phyloP scores from a whole-genome alignment of 2,113 vertebrate species.

The Diglossa brunneiventris region DNA sequence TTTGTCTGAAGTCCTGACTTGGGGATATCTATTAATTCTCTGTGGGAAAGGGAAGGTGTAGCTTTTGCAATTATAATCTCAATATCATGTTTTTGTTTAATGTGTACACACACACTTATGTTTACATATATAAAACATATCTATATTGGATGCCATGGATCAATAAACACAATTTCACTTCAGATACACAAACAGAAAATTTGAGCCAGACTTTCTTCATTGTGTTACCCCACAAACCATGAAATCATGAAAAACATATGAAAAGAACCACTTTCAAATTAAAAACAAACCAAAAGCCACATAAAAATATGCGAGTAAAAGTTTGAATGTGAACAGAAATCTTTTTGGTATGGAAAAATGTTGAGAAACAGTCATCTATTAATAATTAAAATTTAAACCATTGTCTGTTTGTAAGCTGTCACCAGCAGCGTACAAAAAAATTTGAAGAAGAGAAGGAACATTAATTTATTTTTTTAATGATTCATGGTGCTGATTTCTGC shows the following conservation, averaged over 20 bases:
- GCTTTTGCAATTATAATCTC: background rate
- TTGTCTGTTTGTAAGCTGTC: background rate
- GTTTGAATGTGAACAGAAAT: background rate
- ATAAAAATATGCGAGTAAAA: background rate
- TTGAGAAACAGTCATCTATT: background rate
- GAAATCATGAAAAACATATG: background rate
- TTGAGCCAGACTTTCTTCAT: background rate
- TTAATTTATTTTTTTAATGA: background rate
- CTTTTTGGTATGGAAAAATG: background rate
- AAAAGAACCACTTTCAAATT: background rate
- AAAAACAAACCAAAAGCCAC: background rate
- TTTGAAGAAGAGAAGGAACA: background rate
- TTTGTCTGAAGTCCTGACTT: background rate
- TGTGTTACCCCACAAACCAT: background rate
- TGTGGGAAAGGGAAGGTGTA: background rate
- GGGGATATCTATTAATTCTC: background rate
- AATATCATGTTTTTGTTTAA: background rate
- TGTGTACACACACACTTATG: accelerated
- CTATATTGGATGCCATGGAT: background rate
- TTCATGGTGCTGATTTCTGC: background rate
- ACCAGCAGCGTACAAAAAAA: background rate
- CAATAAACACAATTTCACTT: background rate
- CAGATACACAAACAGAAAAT: background rate
- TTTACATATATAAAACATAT: background rate
- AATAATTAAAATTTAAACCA: background rate